Evolutionary conservation across 2,113 vertebrate genomes (phyloP), one percentile per base, ranked within the genome.

Genomic region (Pygoscelis antarcticus): DNA sequence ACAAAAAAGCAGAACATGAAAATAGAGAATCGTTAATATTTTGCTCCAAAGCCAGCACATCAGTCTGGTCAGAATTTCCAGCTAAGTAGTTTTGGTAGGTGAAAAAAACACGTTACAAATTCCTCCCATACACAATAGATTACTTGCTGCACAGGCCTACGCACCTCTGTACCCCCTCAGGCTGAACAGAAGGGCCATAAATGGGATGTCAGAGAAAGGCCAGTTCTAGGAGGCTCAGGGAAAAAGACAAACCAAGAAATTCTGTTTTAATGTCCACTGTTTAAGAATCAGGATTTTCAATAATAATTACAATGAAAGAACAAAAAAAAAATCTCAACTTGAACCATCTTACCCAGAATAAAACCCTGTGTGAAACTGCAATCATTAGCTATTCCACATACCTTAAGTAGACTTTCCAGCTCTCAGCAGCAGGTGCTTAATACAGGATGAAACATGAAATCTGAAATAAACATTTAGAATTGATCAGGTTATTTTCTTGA

Each of bases 361-460:
- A 74, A 83, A 40, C 13, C 22, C 26, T 11, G 11, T 46, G 25
- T 13, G 13, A 25, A 82, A 93, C 1, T 11, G 40, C 55, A 89
- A 78, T 52, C 26, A 64, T 16, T 5, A 62, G 40, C 12, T 72
- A 18, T 19, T 57, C 36, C 47, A 94, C 86, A 5, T 94, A 98
- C 97, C 96, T 93, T 85, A 93, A 62, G 66, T 44, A 69, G 90
- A 79, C 76, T 89, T 97, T 96, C 94, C 96, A 97, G 96, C 76
- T 97, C 95, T 97, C 91, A 96, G 92, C 68, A 95, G 89, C 65
- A 83, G 74, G n/a, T 78, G 85, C n/a, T 83, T 84, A 46, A 64
- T 2, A 34, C 27, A 61, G 78, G 74, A 79, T 30, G 84, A 85
- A 94, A 87, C 94, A 96, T 95, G 62, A 91, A 97, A 95, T 61